Base-by-base conservation (phyloP, 1,140 invertebrate species). In the Choristoneura fumiferana region DNA sequence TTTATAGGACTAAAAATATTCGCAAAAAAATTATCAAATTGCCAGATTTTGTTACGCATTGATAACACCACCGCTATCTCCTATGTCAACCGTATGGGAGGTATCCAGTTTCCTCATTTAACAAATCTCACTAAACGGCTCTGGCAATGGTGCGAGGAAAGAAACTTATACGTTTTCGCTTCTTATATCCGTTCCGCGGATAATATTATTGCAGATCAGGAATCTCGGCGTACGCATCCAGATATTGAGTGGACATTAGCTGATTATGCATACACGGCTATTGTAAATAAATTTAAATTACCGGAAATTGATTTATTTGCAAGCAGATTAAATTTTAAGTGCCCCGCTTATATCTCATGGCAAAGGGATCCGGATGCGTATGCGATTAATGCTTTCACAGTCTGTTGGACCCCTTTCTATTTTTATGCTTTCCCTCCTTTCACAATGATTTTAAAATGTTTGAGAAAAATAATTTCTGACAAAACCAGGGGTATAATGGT, bases 21-120 rank as follows among this genome's bases (percentile, higher is more conserved):
- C 35, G 49, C 58, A 15, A 54, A 34, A 54, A 8, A 54, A 54
- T 22, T 58, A 22, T 9, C 1, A 29, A 36, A 58, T 15, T 60
- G 49, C 33, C 36, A 60, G 22, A 67, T 73, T n/a, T 18, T 70
- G 1, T 33, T 73, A 2, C 35, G 67, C 10, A 55, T 76, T 8
- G 43, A 58, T 14, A 58, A 58, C 22, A 36, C 57, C 0, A 58
- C 57, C 13, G 57, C 57, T 1, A 52, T 58, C 8, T 35, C 57
- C 5, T 58, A 58, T 38, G 18, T 58, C 10, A 58, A 58, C 34
- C 17, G 38, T 1, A 58, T 58, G 56, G 56, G 56, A 1, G 56
- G 56, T 10, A 43, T 60, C 15, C 58, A 54, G 15, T 60, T 33
- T 18, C 58, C 58, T 0, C 52, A 60, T 34, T 13, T 60, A 0